Evolutionary conservation across 2,888 invertebrate genomes (phyloP), one percentile per base, ranked within the genome.

Genomic region (Pristionchus maxplancki): DNA sequence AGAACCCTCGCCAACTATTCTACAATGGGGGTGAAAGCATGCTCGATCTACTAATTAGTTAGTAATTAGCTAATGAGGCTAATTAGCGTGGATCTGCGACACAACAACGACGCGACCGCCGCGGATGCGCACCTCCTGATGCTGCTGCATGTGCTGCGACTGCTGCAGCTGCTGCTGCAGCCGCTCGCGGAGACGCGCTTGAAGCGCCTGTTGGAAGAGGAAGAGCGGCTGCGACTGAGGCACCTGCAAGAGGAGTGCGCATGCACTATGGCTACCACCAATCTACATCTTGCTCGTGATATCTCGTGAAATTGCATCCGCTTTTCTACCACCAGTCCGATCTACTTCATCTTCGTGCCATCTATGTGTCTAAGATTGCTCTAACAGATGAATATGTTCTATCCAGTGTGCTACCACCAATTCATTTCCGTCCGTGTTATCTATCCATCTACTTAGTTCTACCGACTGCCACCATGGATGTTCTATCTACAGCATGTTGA

Each of bases 201-300:
- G 86, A 1, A 31, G 67, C 17, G 40, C 17, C 86, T 86, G 86
- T 48, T 86, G 86, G 86, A 86, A 86, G 67, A 86, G 67, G 48
- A 86, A 28, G 28, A 67, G 44, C 62, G 86, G 86, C 86, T 86
- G 86, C 44, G 86, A 40, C 31, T 31, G 67, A 20, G 86, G 86
- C 2, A 86, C 86, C 86, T 86, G 67, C 40, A 64, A n/a, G 64
- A 20, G 17, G 15, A 82, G 28, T 0, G 48, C 15, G 44, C 28
- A 48, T 34, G 48, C 37, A 48, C 81, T 81, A 28, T n/a, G n/a
- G n/a, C n/a, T n/a, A n/a, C 31, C 24, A 28, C 64, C 64, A 11
- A 11, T n/a, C 58, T 62, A 62, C n/a, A n/a, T n/a, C n/a, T n/a
- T 3, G 15, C 4, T 62, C 58, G 11, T 17, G 50, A 11, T 17